Evolutionary conservation across 2,113 vertebrate species (phyloP), one percentile per base, ranked within the genome.

Genomic region (Caranx melampygus): DNA sequence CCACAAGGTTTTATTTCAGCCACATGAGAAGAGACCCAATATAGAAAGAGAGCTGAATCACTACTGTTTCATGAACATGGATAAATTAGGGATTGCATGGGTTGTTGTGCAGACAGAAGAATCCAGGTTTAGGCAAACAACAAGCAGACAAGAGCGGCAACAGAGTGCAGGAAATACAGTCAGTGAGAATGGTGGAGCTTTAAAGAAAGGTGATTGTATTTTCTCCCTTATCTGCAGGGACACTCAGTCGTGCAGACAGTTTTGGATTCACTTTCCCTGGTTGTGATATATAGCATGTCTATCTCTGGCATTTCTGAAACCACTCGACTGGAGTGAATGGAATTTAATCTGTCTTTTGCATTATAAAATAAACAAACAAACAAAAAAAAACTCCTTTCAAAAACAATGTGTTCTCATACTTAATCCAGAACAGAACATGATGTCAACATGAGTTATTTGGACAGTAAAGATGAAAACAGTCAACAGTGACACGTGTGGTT

Each of bases 51-150:
- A 47, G 37, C 37, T 66, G 55, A 72, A 35, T 82, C 74, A 84
- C 49, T 7, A 5, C 33, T 81, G 47, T 75, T 62, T 61, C 13
- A 69, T 62, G 34, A 44, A 70, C 57, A 44, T 47, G 37, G 65
- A 57, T 40, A 58, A 51, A 83, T 66, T 37, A 59, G 49, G 49
- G 47, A 59, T 74, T 79, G 69, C 55, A 69, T 74, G 60, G 37
- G 52, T 62, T 40, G 33, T 20, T 71, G 21, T 75, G 34, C 45
- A 42, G 21, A 3, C 7, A 34, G 3, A 0, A 63, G 0, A 42
- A 26, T 63, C 10, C 42, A 72, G 33, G 26, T 51, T 67, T 26
- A 57, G 55, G 26, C 60, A 61, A 64, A 54, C 12, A 64, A 47
- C 1, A 69, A 77, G 26, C 20, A 51, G n/a, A 8, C 5, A 37